Conservation (phyloP, 2,797 vertebrate genomes). For the Pyrocephalus nanus region DNA sequence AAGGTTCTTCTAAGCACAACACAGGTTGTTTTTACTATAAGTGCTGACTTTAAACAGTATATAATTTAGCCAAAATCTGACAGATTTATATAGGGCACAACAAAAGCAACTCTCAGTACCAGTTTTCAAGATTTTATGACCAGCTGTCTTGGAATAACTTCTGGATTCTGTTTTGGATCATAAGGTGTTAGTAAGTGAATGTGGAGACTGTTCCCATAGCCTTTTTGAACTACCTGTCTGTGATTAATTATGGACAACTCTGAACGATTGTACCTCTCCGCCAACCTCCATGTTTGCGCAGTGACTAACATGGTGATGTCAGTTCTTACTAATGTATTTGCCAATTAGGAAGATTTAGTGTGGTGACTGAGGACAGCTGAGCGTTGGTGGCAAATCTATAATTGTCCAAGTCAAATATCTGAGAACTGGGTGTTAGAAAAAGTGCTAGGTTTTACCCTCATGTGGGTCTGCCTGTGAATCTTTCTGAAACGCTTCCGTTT, state of each 20-base stretch:
- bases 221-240: constrained; percentile 42
- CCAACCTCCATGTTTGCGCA: constrained; percentile 38
- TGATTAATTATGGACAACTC: constrained; percentile 57
- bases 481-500: constrained; percentile 10
- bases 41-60: constrained; percentile 32
- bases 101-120: constrained; percentile 43
- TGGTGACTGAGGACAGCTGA: constrained; percentile 59
- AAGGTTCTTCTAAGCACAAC: constrained; percentile 22
- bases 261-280: background rate
- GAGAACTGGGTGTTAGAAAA: constrained; percentile 61
- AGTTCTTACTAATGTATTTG: constrained; percentile 58
- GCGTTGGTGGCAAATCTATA: constrained; percentile 68
- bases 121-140: constrained; percentile 47
- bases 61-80: constrained; percentile 28
- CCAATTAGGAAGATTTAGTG: constrained; percentile 73
- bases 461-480: constrained; percentile 11
- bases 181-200: constrained; percentile 33
- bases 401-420: constrained; percentile 71
- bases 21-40: constrained; percentile 9
- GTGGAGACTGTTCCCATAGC: constrained; percentile 29
- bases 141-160: constrained; percentile 14
- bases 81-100: constrained; percentile 43
- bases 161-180: constrained; percentile 57
- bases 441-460: constrained; percentile 35
- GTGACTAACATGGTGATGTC: constrained; percentile 66